phyloP scores from a whole-genome alignment of 2,113 vertebrate genomes.

The Syrmaticus mikado region DNA sequence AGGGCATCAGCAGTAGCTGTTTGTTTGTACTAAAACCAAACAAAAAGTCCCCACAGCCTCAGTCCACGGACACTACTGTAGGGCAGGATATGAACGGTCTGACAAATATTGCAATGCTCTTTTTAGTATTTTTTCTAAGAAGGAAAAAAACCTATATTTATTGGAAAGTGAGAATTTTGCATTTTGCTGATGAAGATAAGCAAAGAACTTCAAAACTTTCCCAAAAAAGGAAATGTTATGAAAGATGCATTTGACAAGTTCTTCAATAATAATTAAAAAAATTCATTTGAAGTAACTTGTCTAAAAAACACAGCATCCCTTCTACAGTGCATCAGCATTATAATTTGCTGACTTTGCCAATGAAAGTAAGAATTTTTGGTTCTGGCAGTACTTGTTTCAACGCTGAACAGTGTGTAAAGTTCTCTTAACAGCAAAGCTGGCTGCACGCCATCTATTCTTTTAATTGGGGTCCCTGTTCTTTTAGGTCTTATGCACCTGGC shows the following conservation, averaged over 20 bases:
- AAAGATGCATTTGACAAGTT: not conserved
- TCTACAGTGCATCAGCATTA: conserved; percentile 16
- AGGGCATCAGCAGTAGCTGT: conserved; percentile 47
- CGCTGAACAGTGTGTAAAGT: not conserved
- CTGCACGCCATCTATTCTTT: conserved; percentile 19
- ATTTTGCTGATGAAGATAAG: conserved; percentile 26
- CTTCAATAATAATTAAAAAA: conserved; percentile 35
- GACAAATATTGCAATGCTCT: conserved; percentile 35
- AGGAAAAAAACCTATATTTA: conserved; percentile 73
- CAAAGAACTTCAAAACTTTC: conserved; percentile 11
- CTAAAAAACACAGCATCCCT: conserved; percentile 39
- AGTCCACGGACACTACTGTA: conserved; percentile 63
- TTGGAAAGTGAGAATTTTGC: conserved; percentile 74
- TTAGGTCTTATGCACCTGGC: not conserved
- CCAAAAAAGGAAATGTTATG: conserved; percentile 13
- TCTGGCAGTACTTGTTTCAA: not conserved
- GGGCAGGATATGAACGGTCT: conserved; percentile 64
- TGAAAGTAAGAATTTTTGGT: not conserved
- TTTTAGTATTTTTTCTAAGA: conserved; percentile 20
- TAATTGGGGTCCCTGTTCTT: not conserved
- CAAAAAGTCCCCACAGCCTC: not conserved
- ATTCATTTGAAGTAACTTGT: not conserved
- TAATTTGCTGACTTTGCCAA: conserved; percentile 26
- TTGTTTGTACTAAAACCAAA: conserved; percentile 37
- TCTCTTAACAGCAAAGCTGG: conserved; percentile 19